A percentile compares a stretch with the other conserved stretches of the same genome.
phyloP scores from a whole-genome alignment of 2,888 invertebrate genomes.

The Cantharis nigra region DNA sequence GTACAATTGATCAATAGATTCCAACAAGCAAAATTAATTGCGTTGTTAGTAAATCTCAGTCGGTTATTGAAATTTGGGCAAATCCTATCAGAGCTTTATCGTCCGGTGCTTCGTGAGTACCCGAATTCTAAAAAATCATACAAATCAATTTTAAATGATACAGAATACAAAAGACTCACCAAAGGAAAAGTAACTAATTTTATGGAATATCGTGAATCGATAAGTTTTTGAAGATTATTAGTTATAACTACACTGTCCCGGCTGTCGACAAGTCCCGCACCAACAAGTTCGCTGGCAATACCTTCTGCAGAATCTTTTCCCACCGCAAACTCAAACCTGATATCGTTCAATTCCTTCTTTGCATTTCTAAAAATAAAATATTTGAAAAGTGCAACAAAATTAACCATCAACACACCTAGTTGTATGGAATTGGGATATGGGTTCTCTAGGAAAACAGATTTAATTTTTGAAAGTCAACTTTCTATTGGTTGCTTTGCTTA shows the following conservation, averaged over 20 bases:
- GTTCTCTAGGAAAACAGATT: conserved; percentile 35
- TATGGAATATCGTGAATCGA: conserved; percentile 70
- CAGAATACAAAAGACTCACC: conserved; percentile 57
- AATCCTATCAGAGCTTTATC: conserved; percentile 95
- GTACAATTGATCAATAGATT: conserved; percentile 28
- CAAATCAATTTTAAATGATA: not conserved
- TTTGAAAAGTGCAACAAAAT: not conserved
- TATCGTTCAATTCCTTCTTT: conserved; percentile 92
- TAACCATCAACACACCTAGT: conserved; percentile 33
- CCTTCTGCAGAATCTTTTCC: conserved; percentile 91
- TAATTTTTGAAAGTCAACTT: not conserved
- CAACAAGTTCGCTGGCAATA: conserved; percentile 91
- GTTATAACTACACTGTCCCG: conserved; percentile 93
- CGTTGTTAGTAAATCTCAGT: conserved; percentile 56
- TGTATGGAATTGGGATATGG: conserved; percentile 39
- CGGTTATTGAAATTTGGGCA: conserved; percentile 95
- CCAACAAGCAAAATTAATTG: conserved; percentile 18
- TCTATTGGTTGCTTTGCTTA: conserved; percentile 44
- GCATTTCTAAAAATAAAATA: conserved; percentile 70
- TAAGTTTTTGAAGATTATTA: conserved; percentile 86
- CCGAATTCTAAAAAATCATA: conserved; percentile 63
- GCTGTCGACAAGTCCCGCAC: conserved; percentile 91
- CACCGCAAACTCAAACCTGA: conserved; percentile 93
- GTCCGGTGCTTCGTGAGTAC: conserved; percentile 83
- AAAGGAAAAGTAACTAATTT: conserved; percentile 88